phyloP scores from a whole-genome alignment of 2,113 vertebrate species.

The Prunella fulvescens region DNA sequence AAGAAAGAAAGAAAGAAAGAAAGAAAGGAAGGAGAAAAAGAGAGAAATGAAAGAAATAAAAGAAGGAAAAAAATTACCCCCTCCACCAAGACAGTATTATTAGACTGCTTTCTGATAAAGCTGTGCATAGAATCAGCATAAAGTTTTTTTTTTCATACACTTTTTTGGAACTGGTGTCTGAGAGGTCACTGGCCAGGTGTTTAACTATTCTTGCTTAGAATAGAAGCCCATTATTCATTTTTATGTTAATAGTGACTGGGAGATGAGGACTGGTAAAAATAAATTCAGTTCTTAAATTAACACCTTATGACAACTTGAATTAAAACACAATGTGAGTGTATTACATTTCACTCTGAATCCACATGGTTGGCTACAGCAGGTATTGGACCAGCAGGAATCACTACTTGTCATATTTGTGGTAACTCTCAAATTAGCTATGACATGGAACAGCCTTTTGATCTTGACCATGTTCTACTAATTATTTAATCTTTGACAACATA shows the following conservation, averaged over 20 bases:
- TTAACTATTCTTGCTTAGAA: constrained; percentile 19
- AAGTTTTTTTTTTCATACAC: neutral
- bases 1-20: neutral
- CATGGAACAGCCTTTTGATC: constrained; percentile 67
- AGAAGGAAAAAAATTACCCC: neutral
- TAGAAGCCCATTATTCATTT: constrained; percentile 19
- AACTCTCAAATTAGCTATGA: constrained; percentile 65
- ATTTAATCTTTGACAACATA: constrained; percentile 69
- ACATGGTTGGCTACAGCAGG: neutral
- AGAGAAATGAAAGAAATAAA: neutral
- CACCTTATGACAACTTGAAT: constrained; percentile 31
- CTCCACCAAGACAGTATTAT: neutral
- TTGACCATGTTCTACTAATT: constrained; percentile 70
- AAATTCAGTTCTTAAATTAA: constrained; percentile 44
- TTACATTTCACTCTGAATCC: constrained; percentile 20
- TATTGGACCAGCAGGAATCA: constrained; percentile 26
- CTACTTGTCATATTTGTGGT: constrained; percentile 35
- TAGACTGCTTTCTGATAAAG: neutral
- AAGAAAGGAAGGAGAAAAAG: neutral
- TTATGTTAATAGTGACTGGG: neutral
- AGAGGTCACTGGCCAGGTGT: constrained; percentile 16
- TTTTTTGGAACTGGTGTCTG: neutral
- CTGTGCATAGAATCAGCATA: neutral
- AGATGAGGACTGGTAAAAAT: constrained; percentile 22
- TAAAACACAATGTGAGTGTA: constrained; percentile 18